Evolutionary conservation across 2,797 vertebrate genomes (phyloP), one percentile per base, ranked within the genome.

Genomic region (Alfaro cultratus): DNA sequence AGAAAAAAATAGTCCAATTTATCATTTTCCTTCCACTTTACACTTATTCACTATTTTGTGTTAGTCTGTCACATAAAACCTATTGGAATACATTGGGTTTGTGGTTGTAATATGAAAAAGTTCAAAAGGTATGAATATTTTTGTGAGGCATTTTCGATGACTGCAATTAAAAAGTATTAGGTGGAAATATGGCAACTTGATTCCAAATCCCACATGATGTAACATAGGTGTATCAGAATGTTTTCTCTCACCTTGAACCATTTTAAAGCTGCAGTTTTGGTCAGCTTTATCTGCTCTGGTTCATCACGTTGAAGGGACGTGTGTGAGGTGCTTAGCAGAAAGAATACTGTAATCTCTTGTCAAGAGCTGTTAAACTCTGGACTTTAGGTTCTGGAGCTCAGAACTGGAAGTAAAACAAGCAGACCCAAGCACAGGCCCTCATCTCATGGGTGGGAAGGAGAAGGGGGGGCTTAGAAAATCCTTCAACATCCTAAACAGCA

Each of bases 301-400:
- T 89, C 87, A 73, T 90, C 78, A 74, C 72, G 49, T 82, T 84
- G 73, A 86, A 77, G 85, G 83, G 88, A 76, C 21, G 79, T 78
- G 82, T 87, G 85, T 77, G 78, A 78, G 76, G 78, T 84, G 85
- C 80, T 86, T 87, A 84, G 81, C 82, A 83, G 83, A 55, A 86
- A 70, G 62, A 90, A 86, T 76, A 23, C 73, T 75, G 77, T 89
- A 87, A 90, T 90, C 88, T 91, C 74, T 82, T 73, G 89, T 93
- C 92, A 94, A 93, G 88, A 94, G 86, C 91, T 93, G 91, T 93
- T 91, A 89, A 89, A 89, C 88, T 89, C 89, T 91, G 91, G 91
- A 86, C 83, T 85, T 74, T 51, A 83, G 82, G 73, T 73, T 79
- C 83, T 82, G 77, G 79, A 87, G 79, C 49, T 68, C 78, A 77